A percentile compares a stretch with the other conserved stretches of the same genome.
These are phyloP conservation scores for Hycleus cichorii DNA, from an alignment of 1,140 invertebrate species.

Conservation along the genomic window DNA sequence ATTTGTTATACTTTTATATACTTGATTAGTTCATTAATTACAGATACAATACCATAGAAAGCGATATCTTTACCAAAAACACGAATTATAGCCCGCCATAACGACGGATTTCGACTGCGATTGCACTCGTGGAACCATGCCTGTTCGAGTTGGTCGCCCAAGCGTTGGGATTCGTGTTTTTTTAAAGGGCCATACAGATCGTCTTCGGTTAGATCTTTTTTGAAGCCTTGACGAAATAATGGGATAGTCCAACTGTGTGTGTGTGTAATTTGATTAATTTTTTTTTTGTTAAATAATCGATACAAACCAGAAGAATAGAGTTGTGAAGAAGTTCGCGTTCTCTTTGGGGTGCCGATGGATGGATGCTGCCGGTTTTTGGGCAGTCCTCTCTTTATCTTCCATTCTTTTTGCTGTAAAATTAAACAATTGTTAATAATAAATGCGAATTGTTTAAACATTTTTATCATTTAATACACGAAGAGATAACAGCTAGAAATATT, in stretches of 20 bases:
- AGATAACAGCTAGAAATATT: too few relatives aligned
- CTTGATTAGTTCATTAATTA: background rate
- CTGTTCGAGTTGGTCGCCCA: background rate
- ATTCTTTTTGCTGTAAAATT: slow-evolving; percentile 34
- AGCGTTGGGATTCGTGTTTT: background rate
- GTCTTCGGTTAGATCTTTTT: background rate
- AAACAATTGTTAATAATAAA: background rate
- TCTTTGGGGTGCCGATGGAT: slow-evolving; percentile 9
- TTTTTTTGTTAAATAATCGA: background rate
- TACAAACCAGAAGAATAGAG: slow-evolving; percentile 16
- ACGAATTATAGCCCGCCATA: background rate
- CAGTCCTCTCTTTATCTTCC: slow-evolving; percentile 30
- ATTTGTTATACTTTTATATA: too few relatives aligned
- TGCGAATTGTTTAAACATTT: too few relatives aligned
- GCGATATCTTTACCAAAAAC: slow-evolving; percentile 4
- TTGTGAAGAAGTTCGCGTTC: slow-evolving; percentile 16
- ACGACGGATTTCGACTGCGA: slow-evolving; percentile 1
- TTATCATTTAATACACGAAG: too few relatives aligned
- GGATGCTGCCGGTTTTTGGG: background rate
- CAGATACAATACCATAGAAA: background rate
- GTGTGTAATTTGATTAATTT: background rate
- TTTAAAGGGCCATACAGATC: slow-evolving; percentile 4
- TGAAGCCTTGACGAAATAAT: background rate
- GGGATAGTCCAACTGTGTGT: slow-evolving; percentile 55
- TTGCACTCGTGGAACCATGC: background rate